Base-by-base conservation (phyloP, 2,113 vertebrate species). In the Perccottus glenii region DNA sequence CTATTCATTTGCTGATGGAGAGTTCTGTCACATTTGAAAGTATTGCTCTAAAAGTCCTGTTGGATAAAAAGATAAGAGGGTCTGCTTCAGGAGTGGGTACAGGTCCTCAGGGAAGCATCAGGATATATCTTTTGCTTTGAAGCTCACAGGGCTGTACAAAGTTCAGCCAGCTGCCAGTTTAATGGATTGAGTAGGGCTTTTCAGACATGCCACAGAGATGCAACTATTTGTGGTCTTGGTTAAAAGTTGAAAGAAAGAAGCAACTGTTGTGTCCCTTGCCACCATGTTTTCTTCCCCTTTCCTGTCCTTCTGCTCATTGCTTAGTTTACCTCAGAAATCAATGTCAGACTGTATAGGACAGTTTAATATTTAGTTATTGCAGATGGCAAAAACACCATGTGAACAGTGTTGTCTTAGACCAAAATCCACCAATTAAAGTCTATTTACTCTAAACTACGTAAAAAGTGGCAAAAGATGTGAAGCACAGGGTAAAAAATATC, bases 81-180 rank as follows among this genome's bases (percentile, higher is more conserved):
- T 75, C 67, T 76, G 42, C 65, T 70, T 81, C 67, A 62, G 70
- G 60, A 55, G 60, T 62, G 45, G 57, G 78, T 79, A 85, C 70
- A 61, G 50, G 48, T 70, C 70, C 78, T 70, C 6, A 1, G 72
- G 77, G 70, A 77, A 83, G 40, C 51, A 69, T 77, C 67, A 75
- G 66, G 71, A 81, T 85, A 58, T 82, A 80, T 81, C 42, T 84
- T 85, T 64, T 65, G 53, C 83, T 86, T 85, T 87, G 75, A 87
- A 81, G 81, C 75, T 85, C 73, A 36, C 60, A 72, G 71, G 75
- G 64, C 77, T 73, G 76, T 15, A 55, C 65, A 68, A 61, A 77
- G 80, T 76, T 89, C 75, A 73, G 61, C 44, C 73, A 69, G 58
- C 70, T 84, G 81, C 65, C 83, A 81, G 64, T 85, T 84, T 79